Conservation (phyloP, 2,888 invertebrate species). For the Lochmaea capreae region DNA sequence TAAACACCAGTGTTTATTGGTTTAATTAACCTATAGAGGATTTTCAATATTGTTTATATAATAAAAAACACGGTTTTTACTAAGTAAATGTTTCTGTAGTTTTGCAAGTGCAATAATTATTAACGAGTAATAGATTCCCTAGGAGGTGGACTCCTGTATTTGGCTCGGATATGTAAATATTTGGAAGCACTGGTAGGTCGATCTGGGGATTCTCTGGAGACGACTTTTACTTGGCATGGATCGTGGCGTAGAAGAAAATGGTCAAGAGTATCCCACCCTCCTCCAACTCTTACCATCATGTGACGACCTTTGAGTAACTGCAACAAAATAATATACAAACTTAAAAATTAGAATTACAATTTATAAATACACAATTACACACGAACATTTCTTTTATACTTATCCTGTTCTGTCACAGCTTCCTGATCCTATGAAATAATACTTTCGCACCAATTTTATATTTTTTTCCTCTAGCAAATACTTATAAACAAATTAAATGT, state of each 20-base stretch:
- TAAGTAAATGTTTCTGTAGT: background rate
- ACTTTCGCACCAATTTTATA: too few relatives aligned
- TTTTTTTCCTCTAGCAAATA: too few relatives aligned
- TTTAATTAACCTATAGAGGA: background rate
- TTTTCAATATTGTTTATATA: background rate
- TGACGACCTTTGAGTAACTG: conserved; percentile 91
- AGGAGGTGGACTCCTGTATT: conserved; percentile 78
- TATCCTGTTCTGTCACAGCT: too few relatives aligned
- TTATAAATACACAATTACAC: too few relatives aligned
- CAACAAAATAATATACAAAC: conserved; percentile 52
- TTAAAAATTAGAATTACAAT: background rate
- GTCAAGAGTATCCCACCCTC: conserved; percentile 90
- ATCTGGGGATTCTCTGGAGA: conserved; percentile 59
- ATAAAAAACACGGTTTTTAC: background rate
- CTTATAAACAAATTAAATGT: too few relatives aligned
- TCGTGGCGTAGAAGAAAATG: conserved; percentile 91
- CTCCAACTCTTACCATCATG: conserved; percentile 96
- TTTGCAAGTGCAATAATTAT: conserved; percentile 14
- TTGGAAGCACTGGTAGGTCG: conserved; percentile 60
- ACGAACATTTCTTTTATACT: too few relatives aligned
- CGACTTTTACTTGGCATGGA: conserved; percentile 79
- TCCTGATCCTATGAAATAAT: too few relatives aligned
- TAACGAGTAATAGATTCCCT: conserved; percentile 69
- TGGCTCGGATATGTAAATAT: conserved; percentile 79
- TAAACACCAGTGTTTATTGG: background rate